Conservation (phyloP, 2,113 vertebrate species). For the Nesoenas mayeri region DNA sequence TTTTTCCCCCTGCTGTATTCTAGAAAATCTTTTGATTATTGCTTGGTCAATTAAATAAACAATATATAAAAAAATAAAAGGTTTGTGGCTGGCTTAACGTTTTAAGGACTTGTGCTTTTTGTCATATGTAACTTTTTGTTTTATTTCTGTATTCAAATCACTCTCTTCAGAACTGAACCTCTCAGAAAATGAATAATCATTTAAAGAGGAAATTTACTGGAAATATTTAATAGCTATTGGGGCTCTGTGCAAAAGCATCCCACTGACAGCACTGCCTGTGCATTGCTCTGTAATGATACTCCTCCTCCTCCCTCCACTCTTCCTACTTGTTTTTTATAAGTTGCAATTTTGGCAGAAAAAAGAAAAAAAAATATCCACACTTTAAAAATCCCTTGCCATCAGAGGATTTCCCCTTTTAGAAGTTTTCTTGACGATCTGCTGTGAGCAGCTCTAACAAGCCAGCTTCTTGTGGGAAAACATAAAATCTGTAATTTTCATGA, state of each 20-base stretch:
- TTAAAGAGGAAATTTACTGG: slow-evolving; percentile 47
- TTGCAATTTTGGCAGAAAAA: neutral
- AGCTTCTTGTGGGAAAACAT: neutral
- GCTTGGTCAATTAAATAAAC: neutral
- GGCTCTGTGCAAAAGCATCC: neutral
- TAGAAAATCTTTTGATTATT: neutral
- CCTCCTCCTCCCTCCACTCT: neutral
- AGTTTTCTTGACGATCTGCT: neutral
- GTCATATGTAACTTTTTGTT: neutral
- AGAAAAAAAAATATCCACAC: fast-evolving
- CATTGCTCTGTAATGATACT: neutral
- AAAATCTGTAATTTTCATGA: neutral
- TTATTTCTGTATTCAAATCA: neutral
- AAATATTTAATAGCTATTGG: slow-evolving; percentile 51
- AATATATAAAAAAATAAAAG: neutral
- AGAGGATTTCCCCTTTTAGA: neutral
- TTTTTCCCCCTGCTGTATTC: neutral
- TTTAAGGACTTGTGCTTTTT: neutral
- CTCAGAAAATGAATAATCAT: slow-evolving; percentile 21
- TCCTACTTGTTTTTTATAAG: neutral
- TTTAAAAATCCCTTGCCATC: neutral
- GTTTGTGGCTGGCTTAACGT: neutral
- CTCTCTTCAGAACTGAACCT: neutral
- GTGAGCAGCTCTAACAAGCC: neutral
- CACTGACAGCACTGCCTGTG: neutral